phyloP scores from a whole-genome alignment of 2,797 vertebrate genomes.

The Pangasius sanitwongsei region DNA sequence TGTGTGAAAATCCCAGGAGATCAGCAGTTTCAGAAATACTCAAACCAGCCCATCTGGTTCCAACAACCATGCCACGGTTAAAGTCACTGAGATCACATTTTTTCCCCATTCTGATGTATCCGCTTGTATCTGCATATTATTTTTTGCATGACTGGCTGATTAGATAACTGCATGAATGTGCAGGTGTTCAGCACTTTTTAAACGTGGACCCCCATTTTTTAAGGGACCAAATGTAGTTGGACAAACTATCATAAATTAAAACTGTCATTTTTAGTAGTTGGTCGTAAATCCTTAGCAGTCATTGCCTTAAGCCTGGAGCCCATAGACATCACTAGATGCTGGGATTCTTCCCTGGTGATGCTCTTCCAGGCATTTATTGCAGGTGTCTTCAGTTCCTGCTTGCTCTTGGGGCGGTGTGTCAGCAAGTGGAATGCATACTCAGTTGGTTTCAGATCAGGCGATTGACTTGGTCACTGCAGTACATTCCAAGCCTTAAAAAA shows the following conservation, averaged over 20 bases:
- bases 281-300: neutral
- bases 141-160: neutral
- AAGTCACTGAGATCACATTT: neutral
- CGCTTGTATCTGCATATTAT: neutral
- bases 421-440: neutral
- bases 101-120: neutral
- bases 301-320: neutral
- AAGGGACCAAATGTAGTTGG: neutral
- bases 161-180: neutral
- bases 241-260: neutral
- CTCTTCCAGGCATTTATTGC: neutral
- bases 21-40: too few relatives aligned
- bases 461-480: neutral
- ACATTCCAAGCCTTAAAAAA: neutral
- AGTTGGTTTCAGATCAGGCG: neutral
- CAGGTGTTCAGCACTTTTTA: neutral
- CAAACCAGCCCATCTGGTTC: too few relatives aligned
- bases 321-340: neutral
- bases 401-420: neutral
- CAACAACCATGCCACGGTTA: neutral
- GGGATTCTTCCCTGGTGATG: neutral
- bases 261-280: neutral
- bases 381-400: neutral
- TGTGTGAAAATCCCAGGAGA: too few relatives aligned
- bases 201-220: neutral